A percentile compares a stretch with the other conserved stretches of the same genome.
These are phyloP conservation scores for Hippoglossus hippoglossus DNA, from an alignment of 2,797 vertebrate genomes.

Conservation along the genomic window DNA sequence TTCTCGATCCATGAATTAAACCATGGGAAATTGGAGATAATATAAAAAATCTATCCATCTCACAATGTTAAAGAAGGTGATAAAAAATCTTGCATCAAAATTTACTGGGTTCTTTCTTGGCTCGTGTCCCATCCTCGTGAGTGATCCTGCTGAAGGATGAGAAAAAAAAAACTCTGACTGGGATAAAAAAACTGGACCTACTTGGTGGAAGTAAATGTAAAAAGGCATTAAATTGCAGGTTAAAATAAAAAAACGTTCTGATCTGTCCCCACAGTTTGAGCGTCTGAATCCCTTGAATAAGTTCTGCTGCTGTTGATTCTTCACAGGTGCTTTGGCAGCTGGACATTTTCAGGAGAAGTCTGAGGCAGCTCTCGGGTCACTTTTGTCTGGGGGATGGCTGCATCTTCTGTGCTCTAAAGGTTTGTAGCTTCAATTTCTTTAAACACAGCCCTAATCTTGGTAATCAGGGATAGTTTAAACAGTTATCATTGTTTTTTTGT, in stretches of 20 bases:
- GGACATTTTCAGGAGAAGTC: constrained; percentile 96
- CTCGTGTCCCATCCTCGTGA: too few relatives aligned
- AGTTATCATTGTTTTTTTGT: neutral
- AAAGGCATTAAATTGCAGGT: neutral
- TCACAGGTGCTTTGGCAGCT: constrained; percentile 96
- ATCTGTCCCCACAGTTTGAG: neutral
- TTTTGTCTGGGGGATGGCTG: constrained; percentile 95
- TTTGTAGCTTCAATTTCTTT: constrained; percentile 52
- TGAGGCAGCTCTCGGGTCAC: constrained; percentile 94
- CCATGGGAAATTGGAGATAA: too few relatives aligned
- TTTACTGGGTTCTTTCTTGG: too few relatives aligned
- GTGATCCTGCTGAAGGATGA: too few relatives aligned
- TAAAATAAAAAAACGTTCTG: neutral
- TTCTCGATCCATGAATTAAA: too few relatives aligned
- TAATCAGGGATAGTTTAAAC: neutral
- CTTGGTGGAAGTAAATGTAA: too few relatives aligned
- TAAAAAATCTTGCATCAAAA: too few relatives aligned
- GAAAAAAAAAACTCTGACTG: too few relatives aligned
- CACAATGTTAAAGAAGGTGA: too few relatives aligned
- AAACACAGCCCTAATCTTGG: neutral
- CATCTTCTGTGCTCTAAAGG: constrained; percentile 99
- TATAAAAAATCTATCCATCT: too few relatives aligned
- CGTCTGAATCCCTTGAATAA: neutral
- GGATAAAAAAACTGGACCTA: too few relatives aligned
- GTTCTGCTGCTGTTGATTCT: constrained; percentile 7